These are phyloP conservation scores for Saguinus imperator DNA, from an alignment of 2,113 vertebrate species.

Conservation along the genomic window DNA sequence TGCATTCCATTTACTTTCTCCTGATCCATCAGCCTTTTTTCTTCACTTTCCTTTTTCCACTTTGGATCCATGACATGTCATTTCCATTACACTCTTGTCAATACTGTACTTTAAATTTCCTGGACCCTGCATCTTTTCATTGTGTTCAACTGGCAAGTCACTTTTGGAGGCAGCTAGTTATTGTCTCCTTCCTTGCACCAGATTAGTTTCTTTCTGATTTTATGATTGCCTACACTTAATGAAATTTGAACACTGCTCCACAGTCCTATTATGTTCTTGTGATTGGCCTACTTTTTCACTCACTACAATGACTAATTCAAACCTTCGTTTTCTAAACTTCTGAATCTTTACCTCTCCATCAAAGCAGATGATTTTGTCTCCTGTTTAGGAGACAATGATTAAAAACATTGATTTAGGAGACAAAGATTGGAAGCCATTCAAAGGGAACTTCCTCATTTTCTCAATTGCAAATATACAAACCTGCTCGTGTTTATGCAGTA, in stretches of 20 bases:
- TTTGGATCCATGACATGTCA: background rate
- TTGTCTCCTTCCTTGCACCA: background rate
- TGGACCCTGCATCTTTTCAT: background rate
- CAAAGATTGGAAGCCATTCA: background rate
- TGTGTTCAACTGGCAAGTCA: background rate
- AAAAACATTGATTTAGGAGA: background rate
- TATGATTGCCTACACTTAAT: background rate
- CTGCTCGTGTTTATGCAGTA: background rate
- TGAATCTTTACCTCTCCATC: background rate
- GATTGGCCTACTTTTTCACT: background rate
- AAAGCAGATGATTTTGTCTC: background rate
- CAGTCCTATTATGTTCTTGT: background rate
- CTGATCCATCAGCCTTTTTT: background rate
- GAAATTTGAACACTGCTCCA: background rate
- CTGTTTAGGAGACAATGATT: background rate
- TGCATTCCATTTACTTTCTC: background rate
- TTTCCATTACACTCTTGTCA: background rate
- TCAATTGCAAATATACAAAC: constrained; percentile 3
- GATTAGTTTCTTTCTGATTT: background rate
- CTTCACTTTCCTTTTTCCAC: background rate
- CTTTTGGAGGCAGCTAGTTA: background rate
- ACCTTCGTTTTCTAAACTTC: constrained; percentile 8
- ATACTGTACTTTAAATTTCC: background rate
- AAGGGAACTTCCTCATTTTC: background rate
- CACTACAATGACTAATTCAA: background rate